Conservation (phyloP, 2,113 vertebrate species). For the Hemicordylus capensis region DNA sequence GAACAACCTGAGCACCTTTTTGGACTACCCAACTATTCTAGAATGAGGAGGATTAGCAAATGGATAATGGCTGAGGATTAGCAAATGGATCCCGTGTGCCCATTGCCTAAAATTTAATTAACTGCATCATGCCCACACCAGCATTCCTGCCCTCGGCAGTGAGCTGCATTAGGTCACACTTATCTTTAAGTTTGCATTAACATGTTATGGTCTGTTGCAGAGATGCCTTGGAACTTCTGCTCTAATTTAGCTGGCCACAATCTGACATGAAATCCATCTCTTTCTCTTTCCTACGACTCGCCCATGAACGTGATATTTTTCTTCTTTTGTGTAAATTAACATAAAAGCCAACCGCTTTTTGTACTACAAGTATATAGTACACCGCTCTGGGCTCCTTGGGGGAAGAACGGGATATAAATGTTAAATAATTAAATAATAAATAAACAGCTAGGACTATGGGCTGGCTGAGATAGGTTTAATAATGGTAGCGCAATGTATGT, state of each 20-base stretch:
- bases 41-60: neutral
- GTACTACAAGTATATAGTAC: too few species aligned
- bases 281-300: neutral
- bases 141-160: neutral
- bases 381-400: too few species aligned
- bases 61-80: too few species aligned
- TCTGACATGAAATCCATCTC: neutral
- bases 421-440: too few species aligned
- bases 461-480: neutral
- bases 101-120: neutral
- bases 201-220: neutral
- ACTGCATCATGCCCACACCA: neutral
- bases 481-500: neutral
- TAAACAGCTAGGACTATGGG: neutral
- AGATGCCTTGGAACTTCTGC: neutral
- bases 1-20: neutral
- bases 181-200: neutral
- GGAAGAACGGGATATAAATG: too few species aligned
- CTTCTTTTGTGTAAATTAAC: neutral
- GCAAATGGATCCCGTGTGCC: neutral
- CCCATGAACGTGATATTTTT: neutral
- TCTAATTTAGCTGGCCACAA: neutral
- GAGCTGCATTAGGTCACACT: neutral
- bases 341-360: neutral
- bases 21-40: neutral